Base-by-base conservation (phyloP, 2,797 vertebrate genomes). In the Buceros bicornis region DNA sequence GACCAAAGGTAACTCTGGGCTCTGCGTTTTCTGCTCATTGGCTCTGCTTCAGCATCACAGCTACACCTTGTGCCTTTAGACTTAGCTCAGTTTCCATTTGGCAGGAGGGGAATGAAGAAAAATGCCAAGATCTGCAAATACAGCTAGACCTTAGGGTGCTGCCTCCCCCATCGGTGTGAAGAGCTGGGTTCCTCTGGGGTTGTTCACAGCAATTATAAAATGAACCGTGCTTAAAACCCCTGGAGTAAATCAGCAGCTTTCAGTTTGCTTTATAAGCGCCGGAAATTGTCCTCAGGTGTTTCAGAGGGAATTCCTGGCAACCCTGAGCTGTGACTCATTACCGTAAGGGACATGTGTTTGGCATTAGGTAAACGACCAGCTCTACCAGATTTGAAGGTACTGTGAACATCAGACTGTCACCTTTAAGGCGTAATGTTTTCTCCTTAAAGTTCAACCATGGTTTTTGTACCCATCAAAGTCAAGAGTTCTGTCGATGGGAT, bases 41-140 rank as follows among this genome's bases (percentile, higher is more conserved):
- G 40, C 85, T 90, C 88, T 83, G 94, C 84, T 81, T 87, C 79
- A 62, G 58, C 85, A 71, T 94, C 89, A 76, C 89, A 71, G 69
- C 84, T 87, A 87, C 71, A 69, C 50, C 72, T 88, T 40, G 45
- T 85, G 82, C 94, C 93, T 81, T 56, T 35, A 78, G 76, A 84
- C 56, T 86, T 51, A 54, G 61, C 72, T 92, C 78, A 14, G 50
- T 64, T 92, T 54, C 84, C n/a, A 15, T 57, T 69, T 71, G 37
- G 60, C 31, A 11, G 57, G 70, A 91, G 45, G 35, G 13, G 33
- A 65, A 88, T 47, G 33, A 86, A 82, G 56, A 54, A 64, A 93
- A 94, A 65, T 4, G 18, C 71, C 57, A 40, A 47, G 78, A 54
- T 78, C 74, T 78, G 51, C 40, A 69, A 79, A 89, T 6, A 29